These are phyloP conservation scores for Torymus texanus DNA, from an alignment of 2,888 invertebrate species.

Conservation along the genomic window DNA sequence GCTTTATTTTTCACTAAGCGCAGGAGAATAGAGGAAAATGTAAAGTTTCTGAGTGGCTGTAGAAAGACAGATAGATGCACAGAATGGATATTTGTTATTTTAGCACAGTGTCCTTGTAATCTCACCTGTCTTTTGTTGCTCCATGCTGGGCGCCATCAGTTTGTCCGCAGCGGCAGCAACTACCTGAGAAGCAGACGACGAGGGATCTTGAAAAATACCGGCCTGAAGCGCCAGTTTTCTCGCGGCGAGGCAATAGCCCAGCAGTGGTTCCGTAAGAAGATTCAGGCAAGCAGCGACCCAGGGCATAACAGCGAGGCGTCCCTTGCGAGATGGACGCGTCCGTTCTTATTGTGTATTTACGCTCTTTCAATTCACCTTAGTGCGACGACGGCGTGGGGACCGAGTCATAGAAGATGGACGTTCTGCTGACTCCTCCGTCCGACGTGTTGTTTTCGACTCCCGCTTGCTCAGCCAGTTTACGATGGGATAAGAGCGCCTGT, in stretches of 20 bases:
- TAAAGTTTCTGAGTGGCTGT: too few species aligned
- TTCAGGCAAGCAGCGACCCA: conserved; percentile 71
- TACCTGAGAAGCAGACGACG: conserved; percentile 1
- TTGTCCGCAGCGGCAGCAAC: conserved; percentile 74
- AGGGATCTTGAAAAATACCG: conserved; percentile 66
- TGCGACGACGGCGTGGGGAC: not conserved
- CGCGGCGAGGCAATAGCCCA: conserved; percentile 69
- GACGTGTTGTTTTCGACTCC: too few species aligned
- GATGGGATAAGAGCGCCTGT: too few species aligned
- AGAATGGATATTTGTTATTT: too few species aligned
- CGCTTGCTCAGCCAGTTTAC: too few species aligned
- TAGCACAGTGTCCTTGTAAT: not conserved
- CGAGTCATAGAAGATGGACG: too few species aligned
- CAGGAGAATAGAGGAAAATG: too few species aligned
- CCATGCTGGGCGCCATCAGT: conserved; percentile 79
- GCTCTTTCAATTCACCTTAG: not conserved
- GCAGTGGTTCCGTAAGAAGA: conserved; percentile 67
- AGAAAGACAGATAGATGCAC: too few species aligned
- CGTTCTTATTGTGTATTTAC: not conserved
- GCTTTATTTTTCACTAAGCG: too few species aligned
- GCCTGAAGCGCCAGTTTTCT: conserved; percentile 68
- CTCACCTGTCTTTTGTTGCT: conserved; percentile 67
- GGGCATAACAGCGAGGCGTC: conserved; percentile 65
- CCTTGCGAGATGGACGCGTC: not conserved
- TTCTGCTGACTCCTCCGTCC: too few species aligned